Evolutionary conservation across 2,113 vertebrate species (phyloP).

Genomic region (Nesogale talazaci): DNA sequence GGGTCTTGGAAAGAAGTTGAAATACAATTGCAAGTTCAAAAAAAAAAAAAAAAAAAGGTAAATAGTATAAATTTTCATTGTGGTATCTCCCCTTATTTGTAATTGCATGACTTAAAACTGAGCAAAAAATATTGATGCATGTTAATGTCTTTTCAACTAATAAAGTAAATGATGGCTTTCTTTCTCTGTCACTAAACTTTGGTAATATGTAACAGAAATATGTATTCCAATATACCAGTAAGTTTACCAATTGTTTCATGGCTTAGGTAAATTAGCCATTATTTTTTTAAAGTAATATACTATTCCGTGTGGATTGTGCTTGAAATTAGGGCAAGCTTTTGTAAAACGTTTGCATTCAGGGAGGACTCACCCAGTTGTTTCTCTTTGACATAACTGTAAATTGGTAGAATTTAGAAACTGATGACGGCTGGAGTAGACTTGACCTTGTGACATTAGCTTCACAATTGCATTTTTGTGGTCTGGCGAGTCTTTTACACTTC

Average conservation of each 20-base stretch:
- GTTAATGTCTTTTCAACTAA: background rate
- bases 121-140: background rate
- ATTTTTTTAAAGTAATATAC: background rate
- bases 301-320: background rate
- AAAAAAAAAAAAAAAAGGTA: no score
- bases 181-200: background rate
- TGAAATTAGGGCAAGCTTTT: background rate
- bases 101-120: background rate
- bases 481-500: background rate
- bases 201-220: background rate
- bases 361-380: background rate
- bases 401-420: background rate
- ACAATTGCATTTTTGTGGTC: background rate
- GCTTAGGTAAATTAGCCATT: constrained; percentile 14
- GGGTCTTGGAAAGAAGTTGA: constrained; percentile 44
- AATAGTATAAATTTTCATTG: background rate
- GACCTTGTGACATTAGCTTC: background rate
- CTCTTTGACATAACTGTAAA: background rate
- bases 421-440: background rate
- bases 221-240: background rate
- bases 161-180: background rate
- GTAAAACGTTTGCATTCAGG: constrained; percentile 19
- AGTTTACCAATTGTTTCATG: constrained; percentile 19
- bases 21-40: background rate
- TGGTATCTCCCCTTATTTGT: constrained; percentile 12